These are phyloP conservation scores for Geophilus truncorum DNA, from an alignment of 2,888 invertebrate species.

Conservation along the genomic window DNA sequence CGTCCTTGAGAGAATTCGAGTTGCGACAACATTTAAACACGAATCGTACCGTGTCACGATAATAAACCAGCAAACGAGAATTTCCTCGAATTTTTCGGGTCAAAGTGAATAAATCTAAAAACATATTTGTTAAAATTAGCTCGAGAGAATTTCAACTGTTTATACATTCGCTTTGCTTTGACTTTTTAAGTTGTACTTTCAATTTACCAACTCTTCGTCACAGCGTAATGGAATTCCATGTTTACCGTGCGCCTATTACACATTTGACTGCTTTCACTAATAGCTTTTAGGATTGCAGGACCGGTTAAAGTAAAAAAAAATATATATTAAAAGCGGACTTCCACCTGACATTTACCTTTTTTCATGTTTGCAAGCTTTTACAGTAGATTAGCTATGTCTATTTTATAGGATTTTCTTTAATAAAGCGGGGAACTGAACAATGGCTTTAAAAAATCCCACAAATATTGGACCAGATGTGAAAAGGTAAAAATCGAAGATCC, in stretches of 20 bases:
- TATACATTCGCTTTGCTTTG: too few species aligned
- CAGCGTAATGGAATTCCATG: background rate
- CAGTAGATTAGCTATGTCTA: background rate
- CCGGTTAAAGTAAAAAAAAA: background rate
- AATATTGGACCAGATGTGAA: conserved; percentile 1
- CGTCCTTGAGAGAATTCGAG: background rate
- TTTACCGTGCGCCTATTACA: background rate
- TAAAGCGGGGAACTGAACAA: background rate
- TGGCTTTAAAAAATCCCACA: background rate
- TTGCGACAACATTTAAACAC: background rate
- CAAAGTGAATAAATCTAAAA: background rate
- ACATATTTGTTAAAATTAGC: background rate
- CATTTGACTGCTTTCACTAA: background rate
- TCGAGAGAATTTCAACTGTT: background rate
- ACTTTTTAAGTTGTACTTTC: background rate
- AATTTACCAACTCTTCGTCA: background rate
- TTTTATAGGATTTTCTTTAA: background rate
- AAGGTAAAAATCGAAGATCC: background rate
- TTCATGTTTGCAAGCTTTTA: too few species aligned
- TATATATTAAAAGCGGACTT: background rate
- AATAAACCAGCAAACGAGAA: background rate
- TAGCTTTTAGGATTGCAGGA: background rate
- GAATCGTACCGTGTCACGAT: background rate
- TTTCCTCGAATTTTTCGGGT: background rate
- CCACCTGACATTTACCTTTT: too few species aligned